A percentile compares a stretch with the other conserved stretches of the same genome.
phyloP scores from a whole-genome alignment of 2,113 vertebrate genomes.

The Rana temporaria region DNA sequence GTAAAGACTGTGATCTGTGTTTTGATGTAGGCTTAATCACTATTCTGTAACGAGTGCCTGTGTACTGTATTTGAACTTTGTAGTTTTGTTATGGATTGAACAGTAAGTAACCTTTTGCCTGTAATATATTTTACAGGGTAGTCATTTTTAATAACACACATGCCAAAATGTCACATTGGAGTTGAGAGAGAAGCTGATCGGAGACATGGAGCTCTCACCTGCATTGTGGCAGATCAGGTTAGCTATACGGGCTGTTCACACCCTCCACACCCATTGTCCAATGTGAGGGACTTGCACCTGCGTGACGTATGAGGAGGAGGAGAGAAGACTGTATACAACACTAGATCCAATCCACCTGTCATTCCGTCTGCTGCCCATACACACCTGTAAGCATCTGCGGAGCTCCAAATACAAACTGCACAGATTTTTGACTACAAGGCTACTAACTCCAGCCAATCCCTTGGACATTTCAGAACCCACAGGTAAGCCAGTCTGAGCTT shows the following conservation, averaged over 20 bases:
- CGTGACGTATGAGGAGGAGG: conserved; percentile 4
- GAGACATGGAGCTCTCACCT: neutral
- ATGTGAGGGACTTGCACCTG: neutral
- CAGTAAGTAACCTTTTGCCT: too few species aligned
- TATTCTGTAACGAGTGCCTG: too few species aligned
- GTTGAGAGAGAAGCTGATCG: neutral
- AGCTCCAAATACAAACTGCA: neutral
- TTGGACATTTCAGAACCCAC: neutral
- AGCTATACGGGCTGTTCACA: conserved; percentile 6
- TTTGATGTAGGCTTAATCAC: too few species aligned
- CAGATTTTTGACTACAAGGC: neutral
- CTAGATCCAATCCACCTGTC: conserved; percentile 10
- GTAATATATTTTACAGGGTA: too few species aligned
- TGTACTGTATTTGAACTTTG: too few species aligned
- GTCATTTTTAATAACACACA: too few species aligned
- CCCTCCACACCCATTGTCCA: conserved; percentile 25
- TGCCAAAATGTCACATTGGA: too few species aligned
- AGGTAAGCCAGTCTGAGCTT: neutral
- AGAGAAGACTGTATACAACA: neutral
- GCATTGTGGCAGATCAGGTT: conserved; percentile 43
- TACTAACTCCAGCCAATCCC: neutral
- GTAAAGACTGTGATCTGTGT: too few species aligned
- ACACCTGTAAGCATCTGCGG: conserved; percentile 37
- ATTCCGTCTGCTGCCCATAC: neutral
- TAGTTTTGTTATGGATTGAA: too few species aligned